Conservation (phyloP, 2,113 vertebrate species). For the Fregetta grallaria region DNA sequence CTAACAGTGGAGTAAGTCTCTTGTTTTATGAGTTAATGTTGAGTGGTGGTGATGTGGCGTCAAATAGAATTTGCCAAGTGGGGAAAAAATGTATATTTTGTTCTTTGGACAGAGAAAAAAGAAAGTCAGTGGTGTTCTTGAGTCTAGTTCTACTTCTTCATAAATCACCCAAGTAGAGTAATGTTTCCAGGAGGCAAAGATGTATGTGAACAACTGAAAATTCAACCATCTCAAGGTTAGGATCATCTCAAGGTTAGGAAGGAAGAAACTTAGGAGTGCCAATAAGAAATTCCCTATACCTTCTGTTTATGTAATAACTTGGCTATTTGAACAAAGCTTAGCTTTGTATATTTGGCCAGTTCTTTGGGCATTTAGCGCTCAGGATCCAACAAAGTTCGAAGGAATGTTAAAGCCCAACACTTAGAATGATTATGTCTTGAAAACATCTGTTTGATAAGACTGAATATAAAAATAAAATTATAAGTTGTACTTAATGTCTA, state of each 20-base stretch:
- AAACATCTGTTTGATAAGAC: conserved; percentile 15
- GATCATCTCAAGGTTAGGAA: conserved; percentile 32
- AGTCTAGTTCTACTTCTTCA: conserved; percentile 41
- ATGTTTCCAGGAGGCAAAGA: conserved; percentile 56
- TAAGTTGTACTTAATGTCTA: conserved; percentile 42
- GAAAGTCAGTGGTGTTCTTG: conserved; percentile 28
- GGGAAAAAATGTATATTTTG: conserved; percentile 49
- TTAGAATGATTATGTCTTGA: background rate
- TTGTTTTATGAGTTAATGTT: conserved; percentile 56
- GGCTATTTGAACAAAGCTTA: conserved; percentile 39
- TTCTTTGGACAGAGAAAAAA: conserved; percentile 41
- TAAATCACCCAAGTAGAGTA: conserved; percentile 16
- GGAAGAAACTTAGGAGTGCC: background rate
- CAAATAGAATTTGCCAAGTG: conserved; percentile 61
- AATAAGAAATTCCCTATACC: background rate
- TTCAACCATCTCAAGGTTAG: conserved; percentile 9
- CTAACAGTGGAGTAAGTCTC: conserved; percentile 58
- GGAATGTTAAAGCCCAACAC: conserved; percentile 58
- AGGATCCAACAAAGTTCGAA: conserved; percentile 33
- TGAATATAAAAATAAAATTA: conserved; percentile 35
- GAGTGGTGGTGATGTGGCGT: conserved; percentile 61
- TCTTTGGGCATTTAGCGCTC: conserved; percentile 35
- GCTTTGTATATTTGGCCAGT: conserved; percentile 35
- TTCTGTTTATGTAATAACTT: conserved; percentile 43
- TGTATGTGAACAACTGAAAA: background rate